Evolutionary conservation across 2,797 vertebrate genomes (phyloP).

Genomic region (Iguana delicatissima): DNA sequence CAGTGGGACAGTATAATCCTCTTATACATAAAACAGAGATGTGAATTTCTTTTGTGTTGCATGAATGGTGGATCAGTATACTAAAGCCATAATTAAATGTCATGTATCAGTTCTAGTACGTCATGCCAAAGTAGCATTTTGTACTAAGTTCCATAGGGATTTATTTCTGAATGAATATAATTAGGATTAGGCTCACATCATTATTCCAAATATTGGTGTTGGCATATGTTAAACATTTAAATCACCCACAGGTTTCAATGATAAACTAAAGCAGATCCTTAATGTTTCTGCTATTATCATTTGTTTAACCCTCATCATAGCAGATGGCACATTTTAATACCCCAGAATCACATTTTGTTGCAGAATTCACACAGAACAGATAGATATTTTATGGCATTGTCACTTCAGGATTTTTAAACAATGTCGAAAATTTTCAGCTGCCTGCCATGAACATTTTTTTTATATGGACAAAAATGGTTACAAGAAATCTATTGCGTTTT

Average conservation of each 20-base stretch:
- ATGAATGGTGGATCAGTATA: neutral
- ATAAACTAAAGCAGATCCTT: neutral
- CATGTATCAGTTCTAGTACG: neutral
- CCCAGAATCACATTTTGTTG: no score
- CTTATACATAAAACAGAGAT: neutral
- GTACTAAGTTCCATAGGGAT: neutral
- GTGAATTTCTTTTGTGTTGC: neutral
- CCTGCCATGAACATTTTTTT: no score
- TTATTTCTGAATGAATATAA: conserved; percentile 8
- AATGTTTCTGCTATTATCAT: neutral
- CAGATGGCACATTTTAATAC: no score
- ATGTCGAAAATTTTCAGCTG: no score
- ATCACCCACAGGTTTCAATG: neutral
- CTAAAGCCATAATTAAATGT: neutral
- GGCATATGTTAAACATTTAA: neutral
- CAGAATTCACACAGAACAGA: no score
- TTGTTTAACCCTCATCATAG: no score
- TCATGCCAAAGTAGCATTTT: neutral
- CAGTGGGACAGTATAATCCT: neutral
- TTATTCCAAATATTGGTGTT: neutral
- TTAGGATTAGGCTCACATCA: neutral
- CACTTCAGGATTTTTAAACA: no score
- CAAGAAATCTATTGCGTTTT: no score
- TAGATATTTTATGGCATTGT: no score
- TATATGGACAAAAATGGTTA: no score